A percentile compares a stretch with the other conserved stretches of the same genome.
These are phyloP conservation scores for Drosophila subquinaria DNA, from an alignment of 2,888 invertebrate species.

Conservation along the genomic window DNA sequence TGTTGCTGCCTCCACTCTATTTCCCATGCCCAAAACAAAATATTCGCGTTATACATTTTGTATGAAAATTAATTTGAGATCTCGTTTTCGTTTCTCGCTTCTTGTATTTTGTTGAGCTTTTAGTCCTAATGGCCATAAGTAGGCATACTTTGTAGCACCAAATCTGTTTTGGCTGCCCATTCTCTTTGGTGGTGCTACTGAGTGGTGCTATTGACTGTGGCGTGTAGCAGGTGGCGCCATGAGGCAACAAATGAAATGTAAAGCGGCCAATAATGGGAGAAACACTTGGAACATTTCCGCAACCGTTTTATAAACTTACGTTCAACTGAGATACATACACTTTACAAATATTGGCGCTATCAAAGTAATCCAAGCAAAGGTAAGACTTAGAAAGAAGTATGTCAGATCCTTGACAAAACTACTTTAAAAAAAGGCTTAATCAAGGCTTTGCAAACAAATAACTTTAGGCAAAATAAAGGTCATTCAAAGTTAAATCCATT, in stretches of 20 bases:
- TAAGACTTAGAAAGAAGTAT: too few species aligned
- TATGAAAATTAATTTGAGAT: constrained; percentile 78
- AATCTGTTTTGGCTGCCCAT: constrained; percentile 43
- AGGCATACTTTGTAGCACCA: constrained; percentile 62
- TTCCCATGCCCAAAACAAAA: constrained; percentile 3
- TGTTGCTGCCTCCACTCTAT: constrained; percentile 33
- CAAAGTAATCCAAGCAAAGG: too few species aligned
- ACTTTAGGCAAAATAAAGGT: too few species aligned
- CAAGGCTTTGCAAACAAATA: too few species aligned
- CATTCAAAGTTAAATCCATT: too few species aligned
- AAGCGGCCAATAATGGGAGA: constrained; percentile 30
- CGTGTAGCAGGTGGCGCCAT: constrained; percentile 38
- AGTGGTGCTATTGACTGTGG: not conserved
- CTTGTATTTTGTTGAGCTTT: constrained; percentile 63
- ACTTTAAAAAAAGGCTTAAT: too few species aligned
- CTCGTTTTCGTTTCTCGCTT: constrained; percentile 32
- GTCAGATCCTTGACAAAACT: too few species aligned
- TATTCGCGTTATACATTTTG: constrained; percentile 66
- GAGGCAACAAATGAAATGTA: constrained; percentile 31
- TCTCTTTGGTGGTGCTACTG: constrained; percentile 9
- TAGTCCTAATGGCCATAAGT: constrained; percentile 75
- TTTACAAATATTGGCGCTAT: not conserved
- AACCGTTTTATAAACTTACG: not conserved
- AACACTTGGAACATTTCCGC: not conserved
- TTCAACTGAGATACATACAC: not conserved